Conservation (phyloP, 2,113 vertebrate genomes). For the Ammodytes dubius region DNA sequence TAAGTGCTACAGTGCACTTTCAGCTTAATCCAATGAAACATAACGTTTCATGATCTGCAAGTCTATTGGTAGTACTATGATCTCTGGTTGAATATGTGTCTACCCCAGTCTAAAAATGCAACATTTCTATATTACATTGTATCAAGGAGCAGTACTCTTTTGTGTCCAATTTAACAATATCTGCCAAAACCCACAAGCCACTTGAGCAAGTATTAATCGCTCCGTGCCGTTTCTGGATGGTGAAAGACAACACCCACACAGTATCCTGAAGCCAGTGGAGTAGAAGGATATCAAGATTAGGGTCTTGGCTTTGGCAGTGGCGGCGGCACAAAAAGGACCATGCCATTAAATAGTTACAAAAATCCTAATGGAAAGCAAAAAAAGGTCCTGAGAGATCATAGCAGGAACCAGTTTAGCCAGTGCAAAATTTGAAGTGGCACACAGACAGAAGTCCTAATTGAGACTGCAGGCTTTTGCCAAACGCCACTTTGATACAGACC, state of each 20-base stretch:
- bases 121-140: slow-evolving; percentile 12
- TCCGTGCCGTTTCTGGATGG: slow-evolving; percentile 31
- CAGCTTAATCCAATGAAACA: not conserved
- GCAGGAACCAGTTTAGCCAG: slow-evolving; percentile 34
- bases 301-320: slow-evolving; percentile 19
- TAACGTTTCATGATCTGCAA: not conserved
- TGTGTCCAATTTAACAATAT: slow-evolving; percentile 32
- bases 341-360: slow-evolving; percentile 66
- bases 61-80: not conserved
- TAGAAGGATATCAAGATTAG: slow-evolving; percentile 52
- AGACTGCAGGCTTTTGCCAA: slow-evolving; percentile 63
- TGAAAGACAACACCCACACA: slow-evolving; percentile 64
- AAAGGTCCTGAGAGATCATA: slow-evolving; percentile 49
- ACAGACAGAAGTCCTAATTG: slow-evolving; percentile 53
- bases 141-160: slow-evolving; percentile 17
- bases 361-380: slow-evolving; percentile 58
- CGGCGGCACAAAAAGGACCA: slow-evolving; percentile 12
- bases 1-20: slow-evolving; percentile 1
- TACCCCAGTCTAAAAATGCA: slow-evolving; percentile 18
- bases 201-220: slow-evolving; percentile 54
- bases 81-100: not conserved
- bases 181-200: slow-evolving; percentile 57
- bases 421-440: slow-evolving; percentile 58
- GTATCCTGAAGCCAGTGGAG: slow-evolving; percentile 35
- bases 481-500: slow-evolving; percentile 49